Evolutionary conservation across 2,113 vertebrate species (phyloP).

Genomic region (Gallinago media): DNA sequence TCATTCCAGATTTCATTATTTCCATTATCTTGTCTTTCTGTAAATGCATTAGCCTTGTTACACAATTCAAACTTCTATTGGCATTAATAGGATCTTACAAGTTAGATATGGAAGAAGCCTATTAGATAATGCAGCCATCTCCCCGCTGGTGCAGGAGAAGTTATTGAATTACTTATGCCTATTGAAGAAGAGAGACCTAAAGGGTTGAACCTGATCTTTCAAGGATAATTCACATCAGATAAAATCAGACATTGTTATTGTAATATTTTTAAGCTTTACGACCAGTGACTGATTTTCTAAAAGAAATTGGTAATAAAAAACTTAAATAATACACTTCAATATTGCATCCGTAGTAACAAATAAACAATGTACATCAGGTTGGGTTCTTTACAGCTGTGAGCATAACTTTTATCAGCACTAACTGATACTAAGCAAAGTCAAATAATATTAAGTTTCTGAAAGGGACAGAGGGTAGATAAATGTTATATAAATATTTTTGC

Average conservation of each 20-base stretch:
- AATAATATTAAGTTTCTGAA: background rate
- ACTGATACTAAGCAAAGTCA: background rate
- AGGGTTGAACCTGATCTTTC: background rate
- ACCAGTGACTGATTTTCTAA: background rate
- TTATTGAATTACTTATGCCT: slow-evolving; percentile 21
- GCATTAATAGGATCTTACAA: slow-evolving; percentile 10
- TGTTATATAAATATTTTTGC: background rate
- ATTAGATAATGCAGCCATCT: slow-evolving; percentile 25
- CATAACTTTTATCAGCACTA: background rate
- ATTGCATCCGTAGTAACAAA: background rate
- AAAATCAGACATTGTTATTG: background rate
- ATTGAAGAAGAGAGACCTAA: slow-evolving; percentile 5
- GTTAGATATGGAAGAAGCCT: background rate
- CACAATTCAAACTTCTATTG: background rate
- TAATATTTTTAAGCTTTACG: background rate
- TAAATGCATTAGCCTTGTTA: slow-evolving; percentile 15
- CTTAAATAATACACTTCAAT: background rate
- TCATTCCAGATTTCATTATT: slow-evolving; percentile 3
- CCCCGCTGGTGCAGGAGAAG: background rate
- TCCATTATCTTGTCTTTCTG: slow-evolving; percentile 7
- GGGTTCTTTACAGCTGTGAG: background rate
- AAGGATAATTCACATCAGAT: background rate
- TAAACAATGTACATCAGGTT: background rate
- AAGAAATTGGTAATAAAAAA: background rate
- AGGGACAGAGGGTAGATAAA: background rate